Evolutionary conservation across 2,888 invertebrate species (phyloP).

Genomic region (Atrina japonica): DNA sequence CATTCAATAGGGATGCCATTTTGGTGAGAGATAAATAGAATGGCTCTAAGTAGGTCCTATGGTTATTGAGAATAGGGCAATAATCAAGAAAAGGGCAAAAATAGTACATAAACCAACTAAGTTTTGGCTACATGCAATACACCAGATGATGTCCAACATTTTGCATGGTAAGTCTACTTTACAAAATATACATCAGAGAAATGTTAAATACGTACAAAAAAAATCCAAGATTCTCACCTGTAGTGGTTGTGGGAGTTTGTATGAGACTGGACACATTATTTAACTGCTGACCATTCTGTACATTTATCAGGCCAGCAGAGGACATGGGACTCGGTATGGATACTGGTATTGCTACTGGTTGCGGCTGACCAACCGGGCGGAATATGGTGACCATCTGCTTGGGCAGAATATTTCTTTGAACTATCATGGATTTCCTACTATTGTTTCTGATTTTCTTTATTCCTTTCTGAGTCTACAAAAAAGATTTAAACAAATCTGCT

Average conservation of each 20-base stretch:
- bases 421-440: slow-evolving; percentile 53
- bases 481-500: not conserved
- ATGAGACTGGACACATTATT: not conserved
- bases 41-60: too few relatives aligned
- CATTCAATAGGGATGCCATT: too few relatives aligned
- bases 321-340: slow-evolving; percentile 4
- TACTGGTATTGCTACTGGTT: slow-evolving; percentile 5
- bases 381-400: slow-evolving; percentile 62
- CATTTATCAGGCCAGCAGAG: not conserved
- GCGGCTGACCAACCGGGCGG: slow-evolving; percentile 27
- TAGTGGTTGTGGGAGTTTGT: not conserved
- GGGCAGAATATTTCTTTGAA: slow-evolving; percentile 76
- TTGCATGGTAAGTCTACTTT: too few relatives aligned
- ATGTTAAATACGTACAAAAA: too few relatives aligned
- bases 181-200: too few relatives aligned
- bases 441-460: slow-evolving; percentile 31
- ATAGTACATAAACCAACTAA: too few relatives aligned
- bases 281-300: not conserved
- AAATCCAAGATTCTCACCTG: too few relatives aligned
- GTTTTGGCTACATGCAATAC: too few relatives aligned
- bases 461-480: slow-evolving; percentile 29
- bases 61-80: too few relatives aligned
- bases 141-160: too few relatives aligned
- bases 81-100: too few relatives aligned
- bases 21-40: too few relatives aligned